Evolutionary conservation across 1,140 invertebrate genomes (phyloP).

Genomic region (Zaprionus tsacasi): DNA sequence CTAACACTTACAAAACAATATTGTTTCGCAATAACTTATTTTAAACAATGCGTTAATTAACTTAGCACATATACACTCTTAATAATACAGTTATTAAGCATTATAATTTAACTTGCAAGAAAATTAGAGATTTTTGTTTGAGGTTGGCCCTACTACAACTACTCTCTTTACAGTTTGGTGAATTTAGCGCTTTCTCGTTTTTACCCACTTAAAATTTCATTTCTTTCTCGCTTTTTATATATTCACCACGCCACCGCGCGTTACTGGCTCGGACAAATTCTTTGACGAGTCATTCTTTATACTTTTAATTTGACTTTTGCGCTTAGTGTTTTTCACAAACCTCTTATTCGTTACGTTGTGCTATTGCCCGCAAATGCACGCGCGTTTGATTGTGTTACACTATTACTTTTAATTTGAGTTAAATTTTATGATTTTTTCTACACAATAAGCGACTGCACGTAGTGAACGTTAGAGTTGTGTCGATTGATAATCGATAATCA

Average conservation of each 20-base stretch:
- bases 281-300: conserved; percentile 56
- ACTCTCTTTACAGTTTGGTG: conserved; percentile 52
- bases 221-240: conserved; percentile 52
- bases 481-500: conserved; percentile 4
- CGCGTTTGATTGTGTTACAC: conserved; percentile 31
- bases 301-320: conserved; percentile 34
- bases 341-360: conserved; percentile 14
- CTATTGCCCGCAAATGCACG: conserved; percentile 48
- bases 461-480: conserved; percentile 32
- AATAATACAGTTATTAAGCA: conserved; percentile 28
- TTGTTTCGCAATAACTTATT: conserved; percentile 47
- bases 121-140: conserved; percentile 44
- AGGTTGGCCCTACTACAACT: conserved; percentile 50
- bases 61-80: conserved; percentile 27
- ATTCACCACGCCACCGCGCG: conserved; percentile 52
- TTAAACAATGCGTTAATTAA: conserved; percentile 24
- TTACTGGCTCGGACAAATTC: conserved; percentile 46
- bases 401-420: conserved; percentile 33
- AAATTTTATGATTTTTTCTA: conserved; percentile 38
- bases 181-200: conserved; percentile 58
- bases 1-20: conserved; percentile 36
- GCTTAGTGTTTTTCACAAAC: conserved; percentile 2
- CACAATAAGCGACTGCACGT: conserved; percentile 43
- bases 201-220: conserved; percentile 49
- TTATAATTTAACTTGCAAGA: conserved; percentile 38